phyloP scores from a whole-genome alignment of 2,113 vertebrate species.

The Centropus bengalensis region DNA sequence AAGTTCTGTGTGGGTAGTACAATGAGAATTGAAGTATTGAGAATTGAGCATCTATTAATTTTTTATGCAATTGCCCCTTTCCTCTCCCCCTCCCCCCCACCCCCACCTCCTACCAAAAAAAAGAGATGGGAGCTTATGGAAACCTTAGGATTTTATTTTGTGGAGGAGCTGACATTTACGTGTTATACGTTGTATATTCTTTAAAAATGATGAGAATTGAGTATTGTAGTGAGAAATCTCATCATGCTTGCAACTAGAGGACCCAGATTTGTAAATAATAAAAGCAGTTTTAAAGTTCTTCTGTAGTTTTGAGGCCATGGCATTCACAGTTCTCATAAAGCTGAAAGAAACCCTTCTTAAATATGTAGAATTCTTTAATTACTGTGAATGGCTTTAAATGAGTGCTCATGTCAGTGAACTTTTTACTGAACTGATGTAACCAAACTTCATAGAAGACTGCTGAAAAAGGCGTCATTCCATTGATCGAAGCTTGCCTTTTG shows the following conservation, averaged over 20 bases:
- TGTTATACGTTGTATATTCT: background rate
- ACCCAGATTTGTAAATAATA: background rate
- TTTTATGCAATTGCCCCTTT: background rate
- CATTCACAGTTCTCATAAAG: background rate
- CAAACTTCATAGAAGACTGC: background rate
- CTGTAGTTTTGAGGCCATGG: background rate
- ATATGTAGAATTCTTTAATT: constrained; percentile 21
- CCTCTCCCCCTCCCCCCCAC: too few species aligned
- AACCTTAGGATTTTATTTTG: background rate
- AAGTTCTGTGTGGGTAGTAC: constrained; percentile 1
- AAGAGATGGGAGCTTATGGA: background rate
- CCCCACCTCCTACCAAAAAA: background rate
- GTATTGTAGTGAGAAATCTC: background rate
- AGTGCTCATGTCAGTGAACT: background rate
- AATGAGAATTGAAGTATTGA: background rate
- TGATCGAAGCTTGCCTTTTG: constrained; percentile 15
- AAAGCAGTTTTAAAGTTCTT: background rate
- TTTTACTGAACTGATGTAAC: background rate
- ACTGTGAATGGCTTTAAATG: background rate
- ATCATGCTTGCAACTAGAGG: background rate
- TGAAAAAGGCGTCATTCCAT: constrained; percentile 5
- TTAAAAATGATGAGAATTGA: background rate
- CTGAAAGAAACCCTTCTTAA: background rate
- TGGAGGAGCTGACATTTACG: background rate
- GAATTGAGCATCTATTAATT: constrained; percentile 10